Percentiles rank a stretch among this genome's conserved stretches.
These are phyloP conservation scores for Linnaemya tessellans DNA, from an alignment of 2,888 invertebrate species.

Conservation along the genomic window DNA sequence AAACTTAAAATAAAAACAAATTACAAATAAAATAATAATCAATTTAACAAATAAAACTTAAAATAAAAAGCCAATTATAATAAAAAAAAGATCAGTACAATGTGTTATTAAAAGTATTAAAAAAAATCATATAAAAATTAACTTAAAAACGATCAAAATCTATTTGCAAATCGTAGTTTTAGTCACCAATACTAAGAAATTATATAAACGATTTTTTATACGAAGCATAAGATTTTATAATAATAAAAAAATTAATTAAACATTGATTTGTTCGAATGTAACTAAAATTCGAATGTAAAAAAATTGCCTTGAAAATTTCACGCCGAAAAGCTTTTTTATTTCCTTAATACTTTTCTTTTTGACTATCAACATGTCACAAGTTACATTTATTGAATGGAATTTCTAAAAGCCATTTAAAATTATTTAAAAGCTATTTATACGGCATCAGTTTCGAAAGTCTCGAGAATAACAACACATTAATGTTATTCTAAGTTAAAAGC, in stretches of 20 bases:
- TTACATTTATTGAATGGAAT: too few species aligned
- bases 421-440: too few species aligned
- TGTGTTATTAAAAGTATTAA: constrained; percentile 58
- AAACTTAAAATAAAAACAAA: constrained; percentile 69
- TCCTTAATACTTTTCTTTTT: neutral
- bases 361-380: too few species aligned
- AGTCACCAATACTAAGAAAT: constrained; percentile 64
- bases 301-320: neutral
- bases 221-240: constrained; percentile 53
- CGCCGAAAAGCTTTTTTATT: neutral
- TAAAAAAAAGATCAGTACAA: constrained; percentile 69
- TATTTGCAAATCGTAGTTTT: constrained; percentile 38
- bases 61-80: constrained; percentile 59
- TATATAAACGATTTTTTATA: constrained; percentile 5
- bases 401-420: too few species aligned
- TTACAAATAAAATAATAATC: constrained; percentile 66
- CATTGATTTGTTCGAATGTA: neutral
- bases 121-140: constrained; percentile 41
- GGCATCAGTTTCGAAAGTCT: too few species aligned
- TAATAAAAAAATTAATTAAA: neutral
- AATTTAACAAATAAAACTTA: constrained; percentile 67
- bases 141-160: constrained; percentile 52
- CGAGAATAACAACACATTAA: too few species aligned
- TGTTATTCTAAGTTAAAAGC: too few species aligned
- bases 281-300: neutral